Base-by-base conservation (phyloP, 2,113 vertebrate species). In the Corvus cornix region DNA sequence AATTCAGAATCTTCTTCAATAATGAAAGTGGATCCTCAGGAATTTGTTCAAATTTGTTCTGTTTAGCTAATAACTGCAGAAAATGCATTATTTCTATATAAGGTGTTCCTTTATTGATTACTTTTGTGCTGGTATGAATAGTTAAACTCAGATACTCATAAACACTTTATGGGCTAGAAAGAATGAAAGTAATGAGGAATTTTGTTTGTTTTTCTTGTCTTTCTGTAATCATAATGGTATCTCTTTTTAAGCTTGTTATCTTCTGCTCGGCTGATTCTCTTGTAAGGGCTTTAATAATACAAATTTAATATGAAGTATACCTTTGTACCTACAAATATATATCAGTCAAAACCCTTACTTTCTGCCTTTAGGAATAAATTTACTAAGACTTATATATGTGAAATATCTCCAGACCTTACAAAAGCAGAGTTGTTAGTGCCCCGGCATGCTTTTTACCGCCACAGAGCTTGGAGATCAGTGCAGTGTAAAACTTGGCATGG, bases 141-240 rank as follows among this genome's bases (percentile, higher is more conserved):
- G 86, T 86, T 95, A 87, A 93, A 93, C n/a, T 26, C 23, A 84
- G 72, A 33, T 70, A 64, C 58, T 87, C 83, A 72, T 75, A 93
- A 93, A 86, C 75, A 75, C 56, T 86, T 96, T 79, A 87, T 46
- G 24, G 89, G 53, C 60, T 76, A 96, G 66, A 76, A 84, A 94
- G 62, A 89, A 95, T 79, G 39, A 81, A 94, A 84, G 41, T 44
- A 55, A 75, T 63, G 74, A 75, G 52, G 60, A 85, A 77, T 91
- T 96, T 72, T 88, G 70, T 91, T 95, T 94, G 87, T 56, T 94
- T 95, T 90, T 73, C 85, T 56, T 67, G 63, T 83, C 59, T 89
- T 92, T 93, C 52, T 91, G 56, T 95, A 89, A 91, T 93, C 80
- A 53, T 64, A 91, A 10, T 69, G 48, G 52, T 93, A 87, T 90